A percentile compares a stretch with the other conserved stretches of the same genome.
Conservation (phyloP, 1,140 invertebrate species). For the Hyles vespertilio region DNA sequence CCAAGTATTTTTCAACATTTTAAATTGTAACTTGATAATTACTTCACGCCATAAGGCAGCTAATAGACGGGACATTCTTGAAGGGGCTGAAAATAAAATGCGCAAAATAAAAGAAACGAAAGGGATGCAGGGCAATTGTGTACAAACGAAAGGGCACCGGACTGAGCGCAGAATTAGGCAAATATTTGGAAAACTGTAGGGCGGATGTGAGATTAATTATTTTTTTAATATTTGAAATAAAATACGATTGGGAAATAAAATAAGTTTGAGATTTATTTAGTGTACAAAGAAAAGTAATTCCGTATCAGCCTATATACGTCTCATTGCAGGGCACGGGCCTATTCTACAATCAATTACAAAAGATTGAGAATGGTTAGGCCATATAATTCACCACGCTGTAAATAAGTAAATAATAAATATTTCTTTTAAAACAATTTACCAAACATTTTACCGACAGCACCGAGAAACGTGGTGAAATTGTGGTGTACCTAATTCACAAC, state of each 20-base stretch:
- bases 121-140: conserved; percentile 63
- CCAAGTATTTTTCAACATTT: not conserved
- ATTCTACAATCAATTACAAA: too few relatives aligned
- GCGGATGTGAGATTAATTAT: not conserved
- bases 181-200: conserved; percentile 46
- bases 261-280: too few relatives aligned
- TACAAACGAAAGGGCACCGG: conserved; percentile 59
- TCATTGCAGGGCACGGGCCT: too few relatives aligned
- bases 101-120: conserved; percentile 63
- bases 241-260: not conserved
- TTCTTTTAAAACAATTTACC: too few relatives aligned
- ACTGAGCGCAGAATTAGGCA: conserved; percentile 57
- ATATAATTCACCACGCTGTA: too few relatives aligned
- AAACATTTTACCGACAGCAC: too few relatives aligned
- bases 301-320: too few relatives aligned
- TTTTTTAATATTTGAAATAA: not conserved
- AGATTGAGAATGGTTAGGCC: too few relatives aligned
- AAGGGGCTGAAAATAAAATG: conserved; percentile 53
- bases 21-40: conserved; percentile 38
- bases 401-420: too few relatives aligned
- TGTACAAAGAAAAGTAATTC: too few relatives aligned
- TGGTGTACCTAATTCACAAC: too few relatives aligned
- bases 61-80: conserved; percentile 57
- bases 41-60: conserved; percentile 30
- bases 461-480: too few relatives aligned